Evolutionary conservation across 2,888 invertebrate species (phyloP).

Genomic region (Danaus chrysippus): DNA sequence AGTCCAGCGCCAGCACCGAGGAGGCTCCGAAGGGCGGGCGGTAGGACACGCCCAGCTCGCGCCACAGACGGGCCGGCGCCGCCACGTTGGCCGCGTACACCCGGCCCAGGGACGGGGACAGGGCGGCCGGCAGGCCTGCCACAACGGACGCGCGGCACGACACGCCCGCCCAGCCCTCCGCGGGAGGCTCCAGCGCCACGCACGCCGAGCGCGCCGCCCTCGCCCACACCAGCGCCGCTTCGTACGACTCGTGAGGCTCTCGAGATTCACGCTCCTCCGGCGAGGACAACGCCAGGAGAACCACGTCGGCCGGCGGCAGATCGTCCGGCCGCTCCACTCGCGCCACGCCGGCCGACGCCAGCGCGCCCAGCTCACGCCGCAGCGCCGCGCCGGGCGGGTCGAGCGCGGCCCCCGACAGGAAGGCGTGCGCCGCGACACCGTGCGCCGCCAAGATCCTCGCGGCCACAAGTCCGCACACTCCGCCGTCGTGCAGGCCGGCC

Average conservation of each 20-base stretch:
- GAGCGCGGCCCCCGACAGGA: slow-evolving; percentile 33
- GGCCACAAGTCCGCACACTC: slow-evolving; percentile 68
- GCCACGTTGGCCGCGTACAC: slow-evolving; percentile 92
- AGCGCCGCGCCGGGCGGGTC: slow-evolving; percentile 46
- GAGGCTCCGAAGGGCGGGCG: slow-evolving; percentile 86
- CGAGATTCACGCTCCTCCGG: slow-evolving; percentile 28
- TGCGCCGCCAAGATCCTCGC: slow-evolving; percentile 87
- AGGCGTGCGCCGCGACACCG: slow-evolving; percentile 79
- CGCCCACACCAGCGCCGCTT: slow-evolving; percentile 81
- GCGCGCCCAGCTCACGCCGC: slow-evolving; percentile 83
- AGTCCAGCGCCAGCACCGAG: slow-evolving; percentile 63
- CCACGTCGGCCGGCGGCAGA: slow-evolving; percentile 48
- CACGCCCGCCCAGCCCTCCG: slow-evolving; percentile 54
- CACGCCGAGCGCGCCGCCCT: slow-evolving; percentile 74
- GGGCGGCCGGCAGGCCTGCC: slow-evolving; percentile 44
- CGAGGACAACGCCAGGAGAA: slow-evolving; percentile 50
- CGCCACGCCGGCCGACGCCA: slow-evolving; percentile 45
- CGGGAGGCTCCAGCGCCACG: slow-evolving; percentile 34
- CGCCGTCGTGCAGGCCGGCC: slow-evolving; percentile 82
- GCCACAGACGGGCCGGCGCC: slow-evolving; percentile 85
- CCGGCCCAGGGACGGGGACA: slow-evolving; percentile 59
- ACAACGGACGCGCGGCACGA: slow-evolving; percentile 42
- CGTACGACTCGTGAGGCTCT: slow-evolving; percentile 27
- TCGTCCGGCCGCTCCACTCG: slow-evolving; percentile 18
- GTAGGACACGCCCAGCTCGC: slow-evolving; percentile 87